Conservation (phyloP, 2,888 invertebrate genomes). For the Papilio demoleus region DNA sequence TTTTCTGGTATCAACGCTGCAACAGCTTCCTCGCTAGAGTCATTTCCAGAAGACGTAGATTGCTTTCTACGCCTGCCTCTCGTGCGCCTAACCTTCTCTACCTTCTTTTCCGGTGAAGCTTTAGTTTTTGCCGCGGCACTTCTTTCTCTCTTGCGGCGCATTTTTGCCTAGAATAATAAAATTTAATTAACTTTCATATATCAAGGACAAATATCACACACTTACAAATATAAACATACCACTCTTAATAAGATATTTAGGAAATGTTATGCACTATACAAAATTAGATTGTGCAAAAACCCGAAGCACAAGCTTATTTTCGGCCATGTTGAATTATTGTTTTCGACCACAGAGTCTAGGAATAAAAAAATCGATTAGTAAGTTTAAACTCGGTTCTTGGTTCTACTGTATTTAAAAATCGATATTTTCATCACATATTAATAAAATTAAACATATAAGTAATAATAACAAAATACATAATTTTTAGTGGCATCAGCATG, state of each 20-base stretch:
- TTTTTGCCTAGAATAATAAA: slow-evolving; percentile 60
- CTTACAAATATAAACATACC: slow-evolving; percentile 20
- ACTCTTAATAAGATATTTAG: background rate
- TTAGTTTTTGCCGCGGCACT: slow-evolving; percentile 85
- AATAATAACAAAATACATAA: too few species aligned
- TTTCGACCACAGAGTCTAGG: slow-evolving; percentile 17
- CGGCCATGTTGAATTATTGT: slow-evolving; percentile 39
- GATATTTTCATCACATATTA: too few species aligned
- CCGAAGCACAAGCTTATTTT: slow-evolving; percentile 34
- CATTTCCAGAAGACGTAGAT: slow-evolving; percentile 82
- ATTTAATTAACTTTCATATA: background rate
- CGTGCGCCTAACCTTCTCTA: slow-evolving; percentile 81
- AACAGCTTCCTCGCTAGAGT: slow-evolving; percentile 70
- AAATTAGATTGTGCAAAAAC: slow-evolving; percentile 28
- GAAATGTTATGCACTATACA: slow-evolving; percentile 2
- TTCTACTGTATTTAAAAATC: too few species aligned
- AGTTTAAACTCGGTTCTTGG: background rate
- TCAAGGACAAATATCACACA: background rate
- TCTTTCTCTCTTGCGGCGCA: slow-evolving; percentile 92
- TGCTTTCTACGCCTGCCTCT: slow-evolving; percentile 82
- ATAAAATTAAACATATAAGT: too few species aligned
- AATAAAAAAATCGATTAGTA: background rate
- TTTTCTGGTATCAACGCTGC: slow-evolving; percentile 56
- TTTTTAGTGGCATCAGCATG: too few species aligned
- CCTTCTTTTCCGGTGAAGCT: slow-evolving; percentile 85